A percentile compares a stretch with the other conserved stretches of the same genome.
These are phyloP conservation scores for Xyrauchen texanus DNA, from an alignment of 2,113 vertebrate genomes.

Conservation along the genomic window DNA sequence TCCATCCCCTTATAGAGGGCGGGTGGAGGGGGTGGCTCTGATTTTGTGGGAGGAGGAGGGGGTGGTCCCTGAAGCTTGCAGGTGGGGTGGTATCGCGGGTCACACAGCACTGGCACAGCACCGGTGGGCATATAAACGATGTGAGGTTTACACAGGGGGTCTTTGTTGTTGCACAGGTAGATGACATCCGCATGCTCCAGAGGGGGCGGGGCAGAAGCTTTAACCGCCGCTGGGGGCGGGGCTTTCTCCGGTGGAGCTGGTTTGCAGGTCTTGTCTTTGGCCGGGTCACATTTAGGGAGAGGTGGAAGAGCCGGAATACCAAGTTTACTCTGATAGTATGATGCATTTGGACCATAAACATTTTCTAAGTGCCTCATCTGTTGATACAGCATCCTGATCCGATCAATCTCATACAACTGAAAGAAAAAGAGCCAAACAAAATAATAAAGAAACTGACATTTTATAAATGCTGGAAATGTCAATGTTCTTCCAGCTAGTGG, in stretches of 20 bases:
- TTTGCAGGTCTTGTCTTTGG: conserved; percentile 74
- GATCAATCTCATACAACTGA: conserved; percentile 81
- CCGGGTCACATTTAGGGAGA: conserved; percentile 68
- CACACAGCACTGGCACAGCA: conserved; percentile 73
- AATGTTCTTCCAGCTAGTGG: no score
- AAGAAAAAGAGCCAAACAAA: background rate
- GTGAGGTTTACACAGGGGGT: conserved; percentile 78
- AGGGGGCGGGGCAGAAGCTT: conserved; percentile 50
- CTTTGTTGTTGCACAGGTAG: conserved; percentile 74
- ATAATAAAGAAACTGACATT: background rate
- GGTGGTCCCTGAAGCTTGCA: conserved; percentile 65
- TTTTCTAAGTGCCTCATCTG: conserved; percentile 79
- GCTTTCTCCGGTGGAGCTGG: conserved; percentile 45
- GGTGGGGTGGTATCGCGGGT: conserved; percentile 74
- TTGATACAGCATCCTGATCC: conserved; percentile 79
- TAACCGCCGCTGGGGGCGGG: conserved; percentile 42
- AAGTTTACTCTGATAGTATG: conserved; percentile 73
- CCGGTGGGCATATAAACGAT: conserved; percentile 78
- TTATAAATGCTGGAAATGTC: no score
- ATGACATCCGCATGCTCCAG: conserved; percentile 72
- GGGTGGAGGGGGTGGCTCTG: conserved; percentile 47
- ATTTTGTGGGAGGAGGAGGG: conserved; percentile 53
- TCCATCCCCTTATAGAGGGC: conserved; percentile 73
- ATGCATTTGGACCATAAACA: conserved; percentile 73
- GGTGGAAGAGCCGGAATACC: conserved; percentile 60